These are phyloP conservation scores for Hoplostethus mediterraneus DNA, from an alignment of 2,797 vertebrate species.

Conservation along the genomic window DNA sequence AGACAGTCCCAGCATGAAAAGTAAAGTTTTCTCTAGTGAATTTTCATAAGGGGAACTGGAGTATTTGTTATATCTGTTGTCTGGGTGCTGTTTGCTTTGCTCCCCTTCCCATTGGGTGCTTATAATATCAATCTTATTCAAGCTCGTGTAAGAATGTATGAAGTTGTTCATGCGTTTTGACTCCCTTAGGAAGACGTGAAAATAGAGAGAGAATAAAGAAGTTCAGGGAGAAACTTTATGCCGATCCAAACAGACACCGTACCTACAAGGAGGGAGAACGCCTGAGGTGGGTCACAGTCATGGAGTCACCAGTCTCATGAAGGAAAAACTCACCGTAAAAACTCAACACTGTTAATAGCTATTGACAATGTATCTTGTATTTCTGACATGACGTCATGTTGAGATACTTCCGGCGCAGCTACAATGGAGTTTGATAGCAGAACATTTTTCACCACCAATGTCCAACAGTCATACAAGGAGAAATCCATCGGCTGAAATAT, in stretches of 20 bases:
- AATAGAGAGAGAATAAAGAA: slow-evolving; percentile 44
- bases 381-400: too few relatives aligned
- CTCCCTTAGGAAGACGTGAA: slow-evolving; percentile 49
- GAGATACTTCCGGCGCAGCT: too few relatives aligned
- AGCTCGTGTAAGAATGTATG: too few relatives aligned
- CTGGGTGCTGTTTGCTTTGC: not conserved
- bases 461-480: too few relatives aligned
- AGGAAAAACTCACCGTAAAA: too few relatives aligned
- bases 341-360: too few relatives aligned
- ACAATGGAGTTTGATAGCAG: too few relatives aligned
- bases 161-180: not conserved
- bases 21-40: slow-evolving; percentile 25
- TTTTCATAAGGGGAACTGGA: too few relatives aligned
- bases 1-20: not conserved
- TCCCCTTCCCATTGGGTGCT: not conserved
- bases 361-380: too few relatives aligned
- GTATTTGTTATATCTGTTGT: not conserved
- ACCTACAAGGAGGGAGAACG: slow-evolving; percentile 55
- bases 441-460: too few relatives aligned
- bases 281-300: slow-evolving; percentile 53
- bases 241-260: slow-evolving; percentile 39
- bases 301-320: too few relatives aligned
- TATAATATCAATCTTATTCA: not conserved
- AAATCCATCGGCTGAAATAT: too few relatives aligned
- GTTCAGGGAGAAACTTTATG: slow-evolving; percentile 52